Conservation (phyloP, 30 jellyfish, hydroid and myxozoan species). For the Catostylus mosaicus region DNA sequence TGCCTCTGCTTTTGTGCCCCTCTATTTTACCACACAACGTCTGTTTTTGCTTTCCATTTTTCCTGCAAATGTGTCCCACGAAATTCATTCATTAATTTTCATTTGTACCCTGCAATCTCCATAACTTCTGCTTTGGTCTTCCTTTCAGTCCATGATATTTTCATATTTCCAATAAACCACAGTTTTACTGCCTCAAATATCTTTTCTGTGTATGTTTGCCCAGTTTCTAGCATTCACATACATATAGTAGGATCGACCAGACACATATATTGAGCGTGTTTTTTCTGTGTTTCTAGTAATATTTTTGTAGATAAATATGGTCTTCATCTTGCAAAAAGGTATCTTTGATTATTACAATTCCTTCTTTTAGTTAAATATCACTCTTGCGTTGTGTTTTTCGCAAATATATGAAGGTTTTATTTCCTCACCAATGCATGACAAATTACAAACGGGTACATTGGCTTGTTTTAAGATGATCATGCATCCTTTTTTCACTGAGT, state of each 20-base stretch:
- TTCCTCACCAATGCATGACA: not conserved
- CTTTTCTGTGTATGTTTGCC: not conserved
- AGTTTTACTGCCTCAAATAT: not conserved
- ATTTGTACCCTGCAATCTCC: not conserved
- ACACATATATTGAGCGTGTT: not conserved
- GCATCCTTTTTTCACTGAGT: too few relatives aligned
- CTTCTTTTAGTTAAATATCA: not conserved
- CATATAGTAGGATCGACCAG: not conserved
- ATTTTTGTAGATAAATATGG: not conserved
- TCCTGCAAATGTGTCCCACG: conserved; percentile 31
- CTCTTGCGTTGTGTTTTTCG: not conserved
- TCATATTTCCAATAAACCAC: not conserved
- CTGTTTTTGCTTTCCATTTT: not conserved
- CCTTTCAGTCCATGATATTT: too few relatives aligned
- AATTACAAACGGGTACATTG: not conserved
- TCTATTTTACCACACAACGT: conserved; percentile 8
- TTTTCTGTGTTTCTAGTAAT: not conserved
- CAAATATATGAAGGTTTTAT: not conserved
- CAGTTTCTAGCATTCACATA: not conserved
- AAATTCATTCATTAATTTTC: not conserved
- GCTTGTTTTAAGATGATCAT: not conserved
- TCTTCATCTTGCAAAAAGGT: not conserved
- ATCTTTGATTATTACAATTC: not conserved
- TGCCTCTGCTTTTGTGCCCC: conserved; percentile 22
- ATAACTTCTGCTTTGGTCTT: not conserved